Base-by-base conservation (phyloP, 2,113 vertebrate species). In the Rhabdornis inornatus region DNA sequence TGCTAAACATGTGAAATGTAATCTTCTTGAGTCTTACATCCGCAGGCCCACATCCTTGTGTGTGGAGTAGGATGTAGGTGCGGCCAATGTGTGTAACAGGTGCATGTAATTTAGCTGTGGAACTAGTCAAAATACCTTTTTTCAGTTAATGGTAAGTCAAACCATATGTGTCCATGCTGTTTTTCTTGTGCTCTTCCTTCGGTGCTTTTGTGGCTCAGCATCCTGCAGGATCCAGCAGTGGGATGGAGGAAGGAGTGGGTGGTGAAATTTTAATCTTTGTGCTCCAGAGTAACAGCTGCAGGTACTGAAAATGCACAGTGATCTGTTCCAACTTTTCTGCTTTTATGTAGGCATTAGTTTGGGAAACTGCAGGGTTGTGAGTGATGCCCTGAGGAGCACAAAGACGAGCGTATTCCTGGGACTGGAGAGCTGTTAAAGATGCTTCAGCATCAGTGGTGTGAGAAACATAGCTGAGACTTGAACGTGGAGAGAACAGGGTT, bases 71-170 rank as follows among this genome's bases (percentile, higher is more conserved):
- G 30, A 7, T 89, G 81, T 95, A 94, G 95, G 88, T 98, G 91
- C 95, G 71, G 35, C 88, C 95, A 96, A 61, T 56, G 79, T 35
- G 79, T 90, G 72, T 72, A 97, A 97, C 98, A 98, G 98, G 97
- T 98, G 98, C 90, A 57, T 47, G 83, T 96, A 96, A 97, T 97
- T 97, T 96, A 87, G 83, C 94, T 96, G 95, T 75, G 83, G 94
- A 95, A 95, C 92, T 71, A 68, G 88, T 83, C 96, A 95, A 96
- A 97, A 97, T 96, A 96, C 95, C 96, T 98, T 97, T 96, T 97
- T 97, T 98, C 97, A 93, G 90, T 94, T 96, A 42, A 31, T 82
- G 86, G 94, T 98, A 98, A 98, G 93, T 97, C 83, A 97, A 96
- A 97, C 97, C 97, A 98, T 92, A 95, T 97, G 97, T 87, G 90